Base-by-base conservation (phyloP, 2,797 vertebrate genomes). In the Etheostoma nigrum region DNA sequence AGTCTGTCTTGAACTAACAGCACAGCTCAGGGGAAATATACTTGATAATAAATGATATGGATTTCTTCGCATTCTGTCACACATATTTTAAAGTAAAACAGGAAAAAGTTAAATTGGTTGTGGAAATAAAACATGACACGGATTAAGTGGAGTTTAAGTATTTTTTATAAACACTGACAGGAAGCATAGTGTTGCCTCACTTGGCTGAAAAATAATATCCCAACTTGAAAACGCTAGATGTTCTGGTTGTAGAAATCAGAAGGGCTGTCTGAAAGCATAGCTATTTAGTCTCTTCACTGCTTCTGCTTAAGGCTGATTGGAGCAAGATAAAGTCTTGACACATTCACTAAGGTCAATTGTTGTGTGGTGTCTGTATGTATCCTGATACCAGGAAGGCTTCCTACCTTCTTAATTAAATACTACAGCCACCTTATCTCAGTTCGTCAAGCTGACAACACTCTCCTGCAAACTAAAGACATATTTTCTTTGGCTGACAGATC, bases 261-360 rank as follows among this genome's bases (percentile, higher is more conserved):
- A 89, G 67, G 67, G 78, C 74, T 85, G 79, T 65, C 60, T 86
- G 78, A 76, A 69, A 85, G 69, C 73, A 58, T 52, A 74, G 77
- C 82, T 88, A 85, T 92, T 90, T 85, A 77, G 86, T 85, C 80
- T 82, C 85, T 90, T 84, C 70, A 83, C 86, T 82, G 79, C 73
- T 81, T 67, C 82, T 76, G 83, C 87, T 84, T 40, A 30, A 67
- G 83, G 85, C 85, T 91, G 92, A 93, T 93, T 87, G 70, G 84
- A 90, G 84, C 71, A 79, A 88, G 92, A 93, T 93, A 91, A 91
- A 86, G 88, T 86, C 90, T 83, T 89, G 89, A 94, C 91, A 93
- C 89, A 90, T 87, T 92, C 88, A 83, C 90, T 80, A 63, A 90
- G 91, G 93, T 94, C 92, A 92, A 91, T 92, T 89, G 89, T 87